Percentiles rank a stretch among this genome's conserved stretches.
These are phyloP conservation scores for Aphelocoma californica DNA, from an alignment of 2,797 vertebrate genomes.

Conservation along the genomic window DNA sequence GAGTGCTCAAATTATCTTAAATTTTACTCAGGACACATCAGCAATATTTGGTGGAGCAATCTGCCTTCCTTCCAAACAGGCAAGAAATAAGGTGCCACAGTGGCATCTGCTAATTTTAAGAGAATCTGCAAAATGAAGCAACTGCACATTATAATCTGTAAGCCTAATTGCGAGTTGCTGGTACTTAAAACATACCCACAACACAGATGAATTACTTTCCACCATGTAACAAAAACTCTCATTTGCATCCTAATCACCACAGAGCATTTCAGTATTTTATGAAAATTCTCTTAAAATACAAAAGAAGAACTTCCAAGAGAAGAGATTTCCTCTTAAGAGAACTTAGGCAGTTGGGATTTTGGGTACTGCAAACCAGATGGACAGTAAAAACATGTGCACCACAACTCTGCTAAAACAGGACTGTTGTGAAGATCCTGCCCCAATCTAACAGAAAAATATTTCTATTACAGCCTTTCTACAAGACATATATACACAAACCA, in stretches of 20 bases:
- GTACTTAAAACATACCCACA: slow-evolving; percentile 7
- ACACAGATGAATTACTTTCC: not conserved
- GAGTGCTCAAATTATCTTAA: not conserved
- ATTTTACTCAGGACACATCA: not conserved
- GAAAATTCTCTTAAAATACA: slow-evolving; percentile 30
- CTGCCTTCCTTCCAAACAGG: not conserved
- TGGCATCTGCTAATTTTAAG: slow-evolving; percentile 17
- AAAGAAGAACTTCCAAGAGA: slow-evolving; percentile 5
- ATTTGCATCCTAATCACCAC: slow-evolving; percentile 31
- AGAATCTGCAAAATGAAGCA: slow-evolving; percentile 43
- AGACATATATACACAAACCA: fast-evolving
- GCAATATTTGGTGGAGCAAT: not conserved
- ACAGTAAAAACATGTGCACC: not conserved
- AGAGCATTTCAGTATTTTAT: not conserved
- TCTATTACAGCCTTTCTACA: not conserved
- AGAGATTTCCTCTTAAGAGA: not conserved
- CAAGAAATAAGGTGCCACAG: not conserved
- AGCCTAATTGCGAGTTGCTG: not conserved
- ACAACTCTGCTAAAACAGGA: not conserved
- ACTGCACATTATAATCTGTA: not conserved
- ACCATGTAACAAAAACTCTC: slow-evolving; percentile 15
- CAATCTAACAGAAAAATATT: not conserved
- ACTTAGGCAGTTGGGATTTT: not conserved
- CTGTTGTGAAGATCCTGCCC: not conserved
- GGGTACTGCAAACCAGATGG: not conserved